phyloP scores from a whole-genome alignment of 2,113 vertebrate genomes.

The Sapajus apella region DNA sequence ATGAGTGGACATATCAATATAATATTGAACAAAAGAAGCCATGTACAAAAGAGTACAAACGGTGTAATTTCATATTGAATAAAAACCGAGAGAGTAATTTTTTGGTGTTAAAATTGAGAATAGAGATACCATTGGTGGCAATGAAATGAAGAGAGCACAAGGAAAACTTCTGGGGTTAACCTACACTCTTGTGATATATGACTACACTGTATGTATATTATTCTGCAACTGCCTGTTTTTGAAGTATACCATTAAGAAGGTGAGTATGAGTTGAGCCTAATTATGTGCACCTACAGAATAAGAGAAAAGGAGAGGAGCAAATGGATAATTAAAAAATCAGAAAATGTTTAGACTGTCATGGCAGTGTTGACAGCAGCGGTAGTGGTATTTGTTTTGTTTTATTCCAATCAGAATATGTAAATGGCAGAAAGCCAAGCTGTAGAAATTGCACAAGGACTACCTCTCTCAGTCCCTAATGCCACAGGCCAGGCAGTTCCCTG shows the following conservation, averaged over 20 bases:
- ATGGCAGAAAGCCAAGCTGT: not conserved
- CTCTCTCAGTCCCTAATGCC: not conserved
- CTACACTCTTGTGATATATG: not conserved
- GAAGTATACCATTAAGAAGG: not conserved
- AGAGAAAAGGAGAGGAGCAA: not conserved
- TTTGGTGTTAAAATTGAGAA: not conserved
- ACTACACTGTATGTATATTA: not conserved
- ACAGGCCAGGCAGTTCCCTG: constrained; percentile 19
- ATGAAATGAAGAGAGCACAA: not conserved
- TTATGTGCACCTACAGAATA: not conserved
- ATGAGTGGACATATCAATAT: not conserved
- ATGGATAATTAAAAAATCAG: not conserved
- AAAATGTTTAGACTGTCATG: not conserved
- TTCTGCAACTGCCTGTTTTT: not conserved
- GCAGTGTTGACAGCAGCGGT: not conserved
- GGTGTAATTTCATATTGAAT: not conserved
- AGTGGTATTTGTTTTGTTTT: not conserved
- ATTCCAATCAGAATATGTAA: not conserved
- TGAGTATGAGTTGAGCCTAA: not conserved
- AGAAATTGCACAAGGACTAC: not conserved
- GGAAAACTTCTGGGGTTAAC: not conserved
- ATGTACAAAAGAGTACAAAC: not conserved
- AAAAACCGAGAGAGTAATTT: not conserved
- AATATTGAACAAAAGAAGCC: not conserved
- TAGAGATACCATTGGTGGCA: not conserved